phyloP scores from a whole-genome alignment of 1,140 invertebrate species.

The Cataglyphis hispanica region DNA sequence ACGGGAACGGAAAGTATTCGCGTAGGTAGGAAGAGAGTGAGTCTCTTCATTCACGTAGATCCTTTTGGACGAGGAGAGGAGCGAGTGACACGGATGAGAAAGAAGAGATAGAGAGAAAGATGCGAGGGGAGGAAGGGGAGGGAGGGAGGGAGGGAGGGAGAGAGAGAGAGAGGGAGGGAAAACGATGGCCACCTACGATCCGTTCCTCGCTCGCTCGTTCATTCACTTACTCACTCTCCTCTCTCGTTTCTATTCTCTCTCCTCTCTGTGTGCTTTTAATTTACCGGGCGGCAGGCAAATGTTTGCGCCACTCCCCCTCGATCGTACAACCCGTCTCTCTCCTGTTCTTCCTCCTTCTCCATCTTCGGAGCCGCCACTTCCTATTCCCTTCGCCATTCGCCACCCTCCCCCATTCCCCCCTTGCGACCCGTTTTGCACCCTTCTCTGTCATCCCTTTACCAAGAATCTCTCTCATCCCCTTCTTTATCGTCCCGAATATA shows the following conservation, averaged over 20 bases:
- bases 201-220: conserved; percentile 72
- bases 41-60: conserved; percentile 54
- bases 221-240: conserved; percentile 82
- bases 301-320: conserved; percentile 86
- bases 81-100: conserved; percentile 8
- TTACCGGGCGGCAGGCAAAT: conserved; percentile 87
- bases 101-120: not conserved
- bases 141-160: conserved; percentile 43
- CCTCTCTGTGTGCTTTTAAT: conserved; percentile 86
- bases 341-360: conserved; percentile 60
- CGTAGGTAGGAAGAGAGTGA: conserved; percentile 20
- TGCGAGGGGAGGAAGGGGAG: not conserved
- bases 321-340: conserved; percentile 83
- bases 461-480: conserved; percentile 66
- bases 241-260: conserved; percentile 82
- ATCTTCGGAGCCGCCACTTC: conserved; percentile 56
- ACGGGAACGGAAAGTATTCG: conserved; percentile 19
- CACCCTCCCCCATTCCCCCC: conserved; percentile 29
- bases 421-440: conserved; percentile 65
- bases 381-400: conserved; percentile 55
- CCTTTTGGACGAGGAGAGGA: conserved; percentile 49
- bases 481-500: conserved; percentile 75
- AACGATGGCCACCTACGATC: conserved; percentile 75
- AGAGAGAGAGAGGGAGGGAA: conserved; percentile 60
- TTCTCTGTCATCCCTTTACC: conserved; percentile 53